Evolutionary conservation across 2,888 invertebrate genomes (phyloP).

Genomic region (Loripinus fragilis): DNA sequence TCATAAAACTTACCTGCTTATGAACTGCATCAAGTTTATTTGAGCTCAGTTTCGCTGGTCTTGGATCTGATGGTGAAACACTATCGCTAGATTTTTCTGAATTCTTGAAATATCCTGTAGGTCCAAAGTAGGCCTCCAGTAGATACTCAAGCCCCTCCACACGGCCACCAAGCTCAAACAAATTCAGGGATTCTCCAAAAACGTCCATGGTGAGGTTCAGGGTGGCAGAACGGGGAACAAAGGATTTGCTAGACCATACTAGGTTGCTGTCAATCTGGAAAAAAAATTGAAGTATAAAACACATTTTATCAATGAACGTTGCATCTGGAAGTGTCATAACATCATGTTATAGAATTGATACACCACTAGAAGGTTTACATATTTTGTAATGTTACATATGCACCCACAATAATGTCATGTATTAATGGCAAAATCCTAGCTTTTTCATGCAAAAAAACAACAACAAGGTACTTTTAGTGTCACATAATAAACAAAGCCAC

Average conservation of each 20-base stretch:
- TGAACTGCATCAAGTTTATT: slow-evolving; percentile 67
- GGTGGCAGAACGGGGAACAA: slow-evolving; percentile 81
- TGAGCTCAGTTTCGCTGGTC: slow-evolving; percentile 47
- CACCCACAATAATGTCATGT: too few relatives aligned
- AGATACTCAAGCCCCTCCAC: slow-evolving; percentile 94
- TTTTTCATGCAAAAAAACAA: too few relatives aligned
- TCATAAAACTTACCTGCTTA: slow-evolving; percentile 71
- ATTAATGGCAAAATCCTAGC: too few relatives aligned
- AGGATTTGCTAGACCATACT: slow-evolving; percentile 81
- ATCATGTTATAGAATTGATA: too few relatives aligned
- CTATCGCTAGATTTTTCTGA: slow-evolving; percentile 39
- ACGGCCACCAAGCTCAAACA: slow-evolving; percentile 91
- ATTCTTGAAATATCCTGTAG: slow-evolving; percentile 84
- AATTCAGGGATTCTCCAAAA: slow-evolving; percentile 93
- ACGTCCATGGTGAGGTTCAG: slow-evolving; percentile 83
- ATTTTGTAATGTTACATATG: too few relatives aligned
- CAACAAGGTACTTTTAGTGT: too few relatives aligned
- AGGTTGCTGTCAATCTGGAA: slow-evolving; percentile 78
- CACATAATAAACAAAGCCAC: too few relatives aligned
- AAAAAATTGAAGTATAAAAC: too few relatives aligned
- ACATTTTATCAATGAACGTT: too few relatives aligned
- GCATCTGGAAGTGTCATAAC: too few relatives aligned
- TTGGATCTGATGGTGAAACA: slow-evolving; percentile 79
- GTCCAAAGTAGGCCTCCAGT: slow-evolving; percentile 92
- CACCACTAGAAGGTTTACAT: too few relatives aligned